Base-by-base conservation (phyloP, 2,113 vertebrate genomes). In the Gavialis gangeticus region DNA sequence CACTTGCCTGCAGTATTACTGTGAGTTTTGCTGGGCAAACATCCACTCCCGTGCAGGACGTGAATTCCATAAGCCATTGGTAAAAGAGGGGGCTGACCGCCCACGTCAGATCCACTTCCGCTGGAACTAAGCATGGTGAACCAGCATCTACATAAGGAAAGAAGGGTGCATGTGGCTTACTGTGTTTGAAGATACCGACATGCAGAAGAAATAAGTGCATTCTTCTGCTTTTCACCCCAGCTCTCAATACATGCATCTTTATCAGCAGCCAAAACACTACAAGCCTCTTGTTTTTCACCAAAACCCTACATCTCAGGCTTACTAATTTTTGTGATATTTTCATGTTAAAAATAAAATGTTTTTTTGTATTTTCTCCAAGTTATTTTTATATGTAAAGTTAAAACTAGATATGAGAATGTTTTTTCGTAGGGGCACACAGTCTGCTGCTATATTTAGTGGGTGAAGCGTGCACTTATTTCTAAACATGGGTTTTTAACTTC, bases 1-100 rank as follows among this genome's bases (percentile, higher is more conserved):
- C 98, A 99, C 99, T 98, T 99, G 99, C 97, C 99, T 99, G 98
- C 99, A 99, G 98, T 99, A 99, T 98, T 99, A 99, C 98, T 99
- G 99, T 96, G 99, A 99, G 98, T 99, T 99, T 98, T 99, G 99
- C 98, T 99, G 99, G 99, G 99, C 99, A 94, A 99, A 99, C 94
- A 99, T 99, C 98, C 99, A 99, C 98, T 99, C 99, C 78, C 99
- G 99, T 56, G 99, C 99, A 64, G 99, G 99, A 58, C 99, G 99
- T 75, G 99, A 99, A 98, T 99, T 99, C 97, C 99, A 99, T 97
- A 99, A 99, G 98, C 99, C 99, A 90, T 99, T 99, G 98, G 99
- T 99, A 83, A 99, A 99, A 97, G 99, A 99, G 97, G 99, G 99
- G 59, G 99, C 99, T 69, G 99, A 99, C 98, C 99, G 99, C 77